Evolutionary conservation across 2,888 invertebrate species (phyloP).

Genomic region (Ecdyonurus torrentis): DNA sequence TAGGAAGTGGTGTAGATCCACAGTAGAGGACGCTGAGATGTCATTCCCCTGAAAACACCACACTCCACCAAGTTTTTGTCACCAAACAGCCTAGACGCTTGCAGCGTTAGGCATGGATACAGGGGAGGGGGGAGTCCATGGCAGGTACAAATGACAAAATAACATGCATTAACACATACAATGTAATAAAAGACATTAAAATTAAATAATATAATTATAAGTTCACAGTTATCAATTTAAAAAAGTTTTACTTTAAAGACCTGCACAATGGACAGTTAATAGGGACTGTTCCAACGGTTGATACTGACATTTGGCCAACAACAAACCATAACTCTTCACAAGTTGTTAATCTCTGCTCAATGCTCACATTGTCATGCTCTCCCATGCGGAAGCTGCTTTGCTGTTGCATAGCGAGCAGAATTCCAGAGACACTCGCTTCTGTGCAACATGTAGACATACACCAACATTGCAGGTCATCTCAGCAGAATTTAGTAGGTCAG

Average conservation of each 20-base stretch:
- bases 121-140: too few relatives aligned
- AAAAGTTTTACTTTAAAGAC: too few relatives aligned
- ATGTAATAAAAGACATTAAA: too few relatives aligned
- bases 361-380: neutral
- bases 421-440: slow-evolving; percentile 36
- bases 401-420: slow-evolving; percentile 37
- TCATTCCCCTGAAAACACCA: neutral
- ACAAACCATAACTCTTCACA: neutral
- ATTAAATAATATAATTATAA: too few relatives aligned
- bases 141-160: too few relatives aligned
- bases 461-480: slow-evolving; percentile 27
- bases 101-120: neutral
- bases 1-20: neutral
- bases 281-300: too few relatives aligned
- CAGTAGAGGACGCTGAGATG: neutral
- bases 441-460: slow-evolving; percentile 38
- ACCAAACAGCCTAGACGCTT: neutral
- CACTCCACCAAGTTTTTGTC: neutral
- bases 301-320: neutral
- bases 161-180: too few relatives aligned
- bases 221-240: neutral
- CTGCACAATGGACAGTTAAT: too few relatives aligned
- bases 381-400: slow-evolving; percentile 21
- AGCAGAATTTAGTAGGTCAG: slow-evolving; percentile 14
- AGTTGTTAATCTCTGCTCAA: too few relatives aligned